Evolutionary conservation across 2,888 invertebrate species (phyloP), one percentile per base, ranked within the genome.

Genomic region (Camponotus fellah): DNA sequence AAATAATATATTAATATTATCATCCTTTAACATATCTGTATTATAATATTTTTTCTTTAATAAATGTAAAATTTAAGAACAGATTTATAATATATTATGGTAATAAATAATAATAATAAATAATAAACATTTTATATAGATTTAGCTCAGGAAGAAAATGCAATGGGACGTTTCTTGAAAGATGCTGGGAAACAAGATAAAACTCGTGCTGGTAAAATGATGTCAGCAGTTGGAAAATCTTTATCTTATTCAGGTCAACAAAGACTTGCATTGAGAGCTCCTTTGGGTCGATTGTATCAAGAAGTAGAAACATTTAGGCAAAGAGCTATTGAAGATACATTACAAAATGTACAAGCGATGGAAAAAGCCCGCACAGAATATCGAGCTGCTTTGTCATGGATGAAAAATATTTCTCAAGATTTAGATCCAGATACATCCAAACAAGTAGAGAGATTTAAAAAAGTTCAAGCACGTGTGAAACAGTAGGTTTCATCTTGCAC

Each of bases 221-320:
- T 98, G 97, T 95, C 95, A 37, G 96, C 97, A 65, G 97, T 97
- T 14, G 98, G 98, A n/a, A 98, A 98, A 95, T 97, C 99, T 1
- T 96, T 98, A 91, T 97, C 98, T 49, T 98, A 97, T 94, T 97
- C 98, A 43, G 98, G 99, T 0, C 99, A 99, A 93, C 99, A 99
- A 94, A 96, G 99, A 88, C 96, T 99, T 94, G 97, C 98, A 9
- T 96, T 99, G 40, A 96, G 99, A 90, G 97, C 97, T 71, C 98
- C 99, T 6, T 95, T 99, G 69, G 96, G 98, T 72, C 96, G 99
- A 89, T 96, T 99, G 85, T 98, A 99, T 95, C 99, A 99, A 94
- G 98, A 98, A 95, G 98, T 99, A n/a, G 99, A 99, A 94, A 99
- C 99, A 17, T 99, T 99, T 95, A 96, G 98, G 91, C 97, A 97